Evolutionary conservation across 1,140 invertebrate genomes (phyloP).

Genomic region (Hermetia illucens): DNA sequence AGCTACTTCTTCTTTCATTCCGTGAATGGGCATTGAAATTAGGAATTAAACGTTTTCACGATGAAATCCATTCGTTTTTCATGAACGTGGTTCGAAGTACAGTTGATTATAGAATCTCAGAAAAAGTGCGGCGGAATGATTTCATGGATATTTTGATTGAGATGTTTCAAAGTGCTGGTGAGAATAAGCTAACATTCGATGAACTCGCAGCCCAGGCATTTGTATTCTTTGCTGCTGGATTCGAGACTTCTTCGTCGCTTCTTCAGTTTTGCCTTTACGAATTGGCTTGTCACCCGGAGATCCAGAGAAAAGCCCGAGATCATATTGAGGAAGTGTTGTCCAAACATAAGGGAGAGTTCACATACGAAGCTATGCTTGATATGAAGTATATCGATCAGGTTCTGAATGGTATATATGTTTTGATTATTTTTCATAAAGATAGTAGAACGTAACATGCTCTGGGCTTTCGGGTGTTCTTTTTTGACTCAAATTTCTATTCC

Average conservation of each 20-base stretch:
- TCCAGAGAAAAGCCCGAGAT: conserved; percentile 30
- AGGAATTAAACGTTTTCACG: neutral
- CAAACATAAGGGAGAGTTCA: conserved; percentile 25
- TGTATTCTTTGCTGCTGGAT: too few relatives aligned
- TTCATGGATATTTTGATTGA: conserved; percentile 1
- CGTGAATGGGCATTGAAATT: conserved; percentile 10
- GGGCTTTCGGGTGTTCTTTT: too few relatives aligned
- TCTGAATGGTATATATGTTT: conserved; percentile 32
- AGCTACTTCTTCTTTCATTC: too few relatives aligned
- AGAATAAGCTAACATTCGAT: neutral
- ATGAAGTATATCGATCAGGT: conserved; percentile 35
- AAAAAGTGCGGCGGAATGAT: conserved; percentile 29
- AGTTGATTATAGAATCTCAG: conserved; percentile 29
- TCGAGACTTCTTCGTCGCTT: conserved; percentile 23
- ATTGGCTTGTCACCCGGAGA: conserved; percentile 35
- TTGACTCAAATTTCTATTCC: too few relatives aligned
- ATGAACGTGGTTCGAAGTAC: conserved; percentile 9
- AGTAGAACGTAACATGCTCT: too few relatives aligned
- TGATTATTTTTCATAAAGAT: too few relatives aligned
- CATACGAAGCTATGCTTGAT: conserved; percentile 33
- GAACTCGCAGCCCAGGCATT: conserved; percentile 2
- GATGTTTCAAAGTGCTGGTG: neutral
- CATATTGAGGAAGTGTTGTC: conserved; percentile 27
- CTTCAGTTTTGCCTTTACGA: conserved; percentile 31
- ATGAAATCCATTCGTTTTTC: neutral